phyloP scores from a whole-genome alignment of 1,140 invertebrate genomes.

The Leptinotarsa texana region DNA sequence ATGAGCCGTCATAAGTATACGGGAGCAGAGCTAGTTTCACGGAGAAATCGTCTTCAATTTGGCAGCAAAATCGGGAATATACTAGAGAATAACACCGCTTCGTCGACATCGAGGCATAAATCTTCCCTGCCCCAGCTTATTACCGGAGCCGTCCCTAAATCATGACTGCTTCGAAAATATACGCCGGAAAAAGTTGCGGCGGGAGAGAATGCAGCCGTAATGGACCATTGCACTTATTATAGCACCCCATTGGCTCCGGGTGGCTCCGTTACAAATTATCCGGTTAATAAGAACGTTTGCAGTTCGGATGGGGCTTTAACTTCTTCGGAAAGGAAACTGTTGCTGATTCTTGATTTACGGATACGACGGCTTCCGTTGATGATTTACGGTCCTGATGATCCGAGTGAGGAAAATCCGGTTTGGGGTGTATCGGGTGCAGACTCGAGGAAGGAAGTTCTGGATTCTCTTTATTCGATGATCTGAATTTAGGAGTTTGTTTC shows the following conservation, averaged over 20 bases:
- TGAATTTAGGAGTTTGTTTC: no score
- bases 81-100: constrained; percentile 49
- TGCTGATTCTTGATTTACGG: constrained; percentile 7
- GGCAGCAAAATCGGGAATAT: constrained; percentile 54
- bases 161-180: constrained; percentile 44
- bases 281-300: constrained; percentile 25
- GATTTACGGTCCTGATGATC: background rate
- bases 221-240: constrained; percentile 55
- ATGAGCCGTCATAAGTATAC: constrained; percentile 51
- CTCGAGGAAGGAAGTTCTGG: no score
- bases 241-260: constrained; percentile 51
- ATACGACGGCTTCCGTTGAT: background rate
- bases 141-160: constrained; percentile 23
- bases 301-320: constrained; percentile 11
- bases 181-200: constrained; percentile 44
- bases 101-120: constrained; percentile 41
- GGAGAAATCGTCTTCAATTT: constrained; percentile 54
- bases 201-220: constrained; percentile 46
- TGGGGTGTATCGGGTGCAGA: no score
- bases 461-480: no score
- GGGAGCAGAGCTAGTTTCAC: constrained; percentile 50
- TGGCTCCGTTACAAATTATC: constrained; percentile 46
- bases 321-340: constrained; percentile 16
- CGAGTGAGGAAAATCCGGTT: no score
- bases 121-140: constrained; percentile 26